Base-by-base conservation (phyloP, 1,140 invertebrate species). In the Pararge aegeria region DNA sequence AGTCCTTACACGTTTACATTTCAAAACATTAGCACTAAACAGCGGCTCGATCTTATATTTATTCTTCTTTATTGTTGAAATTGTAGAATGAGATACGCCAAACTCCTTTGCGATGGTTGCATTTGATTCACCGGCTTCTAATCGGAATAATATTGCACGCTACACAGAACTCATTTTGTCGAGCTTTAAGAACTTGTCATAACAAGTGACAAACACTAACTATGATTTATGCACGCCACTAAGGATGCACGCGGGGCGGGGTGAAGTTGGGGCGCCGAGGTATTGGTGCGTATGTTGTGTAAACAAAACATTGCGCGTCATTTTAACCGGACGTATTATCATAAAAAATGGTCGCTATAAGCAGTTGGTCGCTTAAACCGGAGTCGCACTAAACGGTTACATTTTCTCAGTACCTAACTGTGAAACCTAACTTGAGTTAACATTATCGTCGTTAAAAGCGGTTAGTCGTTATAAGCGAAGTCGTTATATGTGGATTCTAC, bases 341-440 rank as follows among this genome's bases (percentile, higher is more conserved):
- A 48, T 57, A 50, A 50, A 57, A 30, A 50, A 37, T 50, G 44
- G 55, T 57, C 46, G 55, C 55, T 50, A 50, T 57, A 57, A 57
- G 44, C 55, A 48, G 55, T 38, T 57, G 16, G 46, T 57, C 46
- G 55, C 44, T 57, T 49, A 49, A 57, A 50, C 44, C 44, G 46
- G 44, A 48, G 55, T 57, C 55, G 55, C 29, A 49, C 27, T 57
- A 57, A 49, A 38, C 44, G 55, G 54, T 56, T 56, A 34, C 44
- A 48, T 40, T 48, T 40, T 46, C 44, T 16, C 16, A 53, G 27
- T 53, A 53, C 15, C 52, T 55, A 37, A 42, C 18, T 55, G 42
- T 24, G 37, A 42, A 55, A 55, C 52, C 34, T 42, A 55, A 55
- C 52, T 48, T 60, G 24, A 60, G 37, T 53, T 48, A 54, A 60